Percentiles rank a stretch among this genome's conserved stretches.
Conservation (phyloP, 2,888 invertebrate species). For the Hylaea fasciaria region DNA sequence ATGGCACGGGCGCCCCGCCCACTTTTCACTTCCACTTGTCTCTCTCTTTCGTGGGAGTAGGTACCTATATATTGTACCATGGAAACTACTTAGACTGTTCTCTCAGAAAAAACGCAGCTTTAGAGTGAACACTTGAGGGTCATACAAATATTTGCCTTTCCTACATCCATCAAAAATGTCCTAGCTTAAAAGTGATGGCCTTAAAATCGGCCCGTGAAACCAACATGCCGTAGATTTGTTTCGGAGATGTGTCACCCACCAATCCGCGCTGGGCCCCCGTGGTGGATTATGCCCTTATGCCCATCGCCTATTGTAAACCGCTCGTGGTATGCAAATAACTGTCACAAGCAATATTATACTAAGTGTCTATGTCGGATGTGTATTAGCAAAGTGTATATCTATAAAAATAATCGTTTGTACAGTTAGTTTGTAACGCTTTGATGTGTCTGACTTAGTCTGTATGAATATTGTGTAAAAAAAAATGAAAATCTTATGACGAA, state of each 20-base stretch:
- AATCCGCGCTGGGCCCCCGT: not conserved
- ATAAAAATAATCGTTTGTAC: conserved; percentile 27
- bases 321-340: not conserved
- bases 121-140: no score
- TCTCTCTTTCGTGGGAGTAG: no score
- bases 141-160: no score
- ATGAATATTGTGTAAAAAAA: conserved; percentile 54
- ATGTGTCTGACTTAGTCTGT: conserved; percentile 63
- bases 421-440: conserved; percentile 40
- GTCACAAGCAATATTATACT: conserved; percentile 6
- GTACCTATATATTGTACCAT: no score
- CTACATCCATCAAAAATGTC: no score
- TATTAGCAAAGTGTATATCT: conserved; percentile 31
- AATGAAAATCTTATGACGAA: conserved; percentile 39
- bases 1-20: no score
- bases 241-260: not conserved
- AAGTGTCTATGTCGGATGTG: not conserved
- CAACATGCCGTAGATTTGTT: no score
- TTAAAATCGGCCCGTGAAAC: no score
- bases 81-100: no score
- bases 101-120: no score
- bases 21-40: no score
- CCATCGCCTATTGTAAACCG: conserved; percentile 1
- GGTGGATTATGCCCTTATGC: not conserved
- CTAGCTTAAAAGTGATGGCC: no score